A percentile compares a stretch with the other conserved stretches of the same genome.
phyloP scores from a whole-genome alignment of 1,140 invertebrate genomes.

The Hycleus phaleratus region DNA sequence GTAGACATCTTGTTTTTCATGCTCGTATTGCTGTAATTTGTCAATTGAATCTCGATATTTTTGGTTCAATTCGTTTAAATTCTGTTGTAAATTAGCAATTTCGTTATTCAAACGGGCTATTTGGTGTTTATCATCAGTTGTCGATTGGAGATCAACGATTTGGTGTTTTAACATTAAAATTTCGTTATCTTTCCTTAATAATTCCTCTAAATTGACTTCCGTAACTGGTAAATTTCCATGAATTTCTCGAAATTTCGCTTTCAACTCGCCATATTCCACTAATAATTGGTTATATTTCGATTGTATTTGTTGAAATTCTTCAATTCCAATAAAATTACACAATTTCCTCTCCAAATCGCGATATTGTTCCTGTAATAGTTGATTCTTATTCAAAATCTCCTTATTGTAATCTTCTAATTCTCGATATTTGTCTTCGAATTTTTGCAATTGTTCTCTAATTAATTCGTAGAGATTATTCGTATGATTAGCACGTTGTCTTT shows the following conservation, averaged over 20 bases:
- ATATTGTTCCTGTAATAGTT: constrained; percentile 39
- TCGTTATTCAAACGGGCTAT: constrained; percentile 46
- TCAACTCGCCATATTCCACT: constrained; percentile 24
- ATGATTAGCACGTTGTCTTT: constrained; percentile 41
- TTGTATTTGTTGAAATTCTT: constrained; percentile 18
- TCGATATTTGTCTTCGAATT: constrained; percentile 37
- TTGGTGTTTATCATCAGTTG: constrained; percentile 54
- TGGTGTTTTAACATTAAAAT: constrained; percentile 55
- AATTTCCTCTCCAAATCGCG: constrained; percentile 34
- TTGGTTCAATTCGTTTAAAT: constrained; percentile 24
- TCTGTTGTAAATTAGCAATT: constrained; percentile 25
- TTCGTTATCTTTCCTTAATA: constrained; percentile 44
- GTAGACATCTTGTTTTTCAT: constrained; percentile 24
- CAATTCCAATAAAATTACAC: constrained; percentile 21
- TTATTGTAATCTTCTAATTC: constrained; percentile 37
- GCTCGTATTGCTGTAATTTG: constrained; percentile 18
- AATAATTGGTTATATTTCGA: constrained; percentile 22
- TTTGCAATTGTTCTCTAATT: constrained; percentile 41
- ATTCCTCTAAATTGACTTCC: constrained; percentile 14
- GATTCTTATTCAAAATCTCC: constrained; percentile 40
- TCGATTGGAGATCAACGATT: constrained; percentile 55
- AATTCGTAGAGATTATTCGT: constrained; percentile 40
- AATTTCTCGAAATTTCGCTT: constrained; percentile 28
- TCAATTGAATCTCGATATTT: constrained; percentile 22
- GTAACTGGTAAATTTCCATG: constrained; percentile 22